phyloP scores from a whole-genome alignment of 2,888 invertebrate species.

The Ectropis crepuscularia region DNA sequence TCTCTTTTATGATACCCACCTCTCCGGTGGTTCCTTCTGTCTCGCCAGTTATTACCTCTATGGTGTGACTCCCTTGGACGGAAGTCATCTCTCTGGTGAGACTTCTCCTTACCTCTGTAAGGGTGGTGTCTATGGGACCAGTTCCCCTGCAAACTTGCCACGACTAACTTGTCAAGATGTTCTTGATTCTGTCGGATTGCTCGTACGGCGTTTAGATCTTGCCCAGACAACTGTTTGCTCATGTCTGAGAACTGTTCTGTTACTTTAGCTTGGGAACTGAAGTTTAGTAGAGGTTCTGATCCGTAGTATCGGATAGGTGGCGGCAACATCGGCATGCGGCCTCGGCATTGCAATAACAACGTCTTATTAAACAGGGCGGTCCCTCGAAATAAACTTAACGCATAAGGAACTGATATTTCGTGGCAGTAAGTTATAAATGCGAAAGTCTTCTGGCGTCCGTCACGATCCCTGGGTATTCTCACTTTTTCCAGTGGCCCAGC shows the following conservation, averaged over 20 bases:
- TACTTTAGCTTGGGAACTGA: constrained; percentile 63
- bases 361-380: constrained; percentile 87
- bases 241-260: constrained; percentile 71
- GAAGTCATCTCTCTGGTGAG: constrained; percentile 57
- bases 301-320: constrained; percentile 72
- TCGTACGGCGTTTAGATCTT: constrained; percentile 50
- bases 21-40: constrained; percentile 62
- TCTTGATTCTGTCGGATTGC: constrained; percentile 52
- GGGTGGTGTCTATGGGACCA: constrained; percentile 79
- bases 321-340: constrained; percentile 59
- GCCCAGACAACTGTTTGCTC: constrained; percentile 65
- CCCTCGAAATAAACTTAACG: constrained; percentile 89
- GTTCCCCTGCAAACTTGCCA: constrained; percentile 79
- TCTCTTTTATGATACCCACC: constrained; percentile 56
- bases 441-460: constrained; percentile 88
- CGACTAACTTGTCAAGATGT: constrained; percentile 61
- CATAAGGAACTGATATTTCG: constrained; percentile 90
- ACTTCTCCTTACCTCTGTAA: constrained; percentile 63
- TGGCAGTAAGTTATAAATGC: constrained; percentile 93
- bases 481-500: constrained; percentile 92
- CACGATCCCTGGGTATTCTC: constrained; percentile 89
- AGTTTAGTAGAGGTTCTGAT: constrained; percentile 53
- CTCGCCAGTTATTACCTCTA: constrained; percentile 53
- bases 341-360: constrained; percentile 76
- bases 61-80: constrained; percentile 38